Evolutionary conservation across 2,888 invertebrate species (phyloP), one percentile per base, ranked within the genome.

Genomic region (Lochmaea crataegi): DNA sequence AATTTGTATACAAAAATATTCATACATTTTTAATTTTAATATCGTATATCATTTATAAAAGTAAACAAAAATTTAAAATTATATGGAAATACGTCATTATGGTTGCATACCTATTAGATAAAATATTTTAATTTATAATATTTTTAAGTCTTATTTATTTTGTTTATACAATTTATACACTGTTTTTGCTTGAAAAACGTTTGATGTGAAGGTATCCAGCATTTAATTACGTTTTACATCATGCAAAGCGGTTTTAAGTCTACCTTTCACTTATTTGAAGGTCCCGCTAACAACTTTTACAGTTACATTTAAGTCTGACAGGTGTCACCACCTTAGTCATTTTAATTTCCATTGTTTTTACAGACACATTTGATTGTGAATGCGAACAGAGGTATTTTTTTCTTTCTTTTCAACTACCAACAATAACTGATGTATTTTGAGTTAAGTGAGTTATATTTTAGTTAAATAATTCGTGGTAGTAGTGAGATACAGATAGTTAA

Each of bases 271-370:
- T 58, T 18, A 70, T 77, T 77, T 70, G 71, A 76, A 76, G 69
- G 69, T 67, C 61, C 60, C 74, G 77, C 77, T 73, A 65, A 65
- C 65, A 71, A 65, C 64, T 70, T 32, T 51, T 56, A 58, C 42
- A 60, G 71, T 75, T 76, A 57, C n/a, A 14, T 65, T 66, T 66
- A 60, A 72, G 58, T 57, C 45, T 66, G 74, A 53, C 71, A 81
- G 83, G 79, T 81, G 83, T 75, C 82, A 81, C 75, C 73, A 67
- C 48, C 61, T 64, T 66, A 41, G 74, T 48, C 75, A 79, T 80
- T 83, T 83, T 83, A 82, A 83, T 83, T 83, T 80, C 81, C 83
- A 83, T 83, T 83, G 83, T 83, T 83, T 83, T 83, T 83, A 82
- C 80, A 82, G 80, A 81, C 75, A 69, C 77, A 75, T 76, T 65